phyloP scores from a whole-genome alignment of 1,140 invertebrate genomes.

The Drosophila carrolli region DNA sequence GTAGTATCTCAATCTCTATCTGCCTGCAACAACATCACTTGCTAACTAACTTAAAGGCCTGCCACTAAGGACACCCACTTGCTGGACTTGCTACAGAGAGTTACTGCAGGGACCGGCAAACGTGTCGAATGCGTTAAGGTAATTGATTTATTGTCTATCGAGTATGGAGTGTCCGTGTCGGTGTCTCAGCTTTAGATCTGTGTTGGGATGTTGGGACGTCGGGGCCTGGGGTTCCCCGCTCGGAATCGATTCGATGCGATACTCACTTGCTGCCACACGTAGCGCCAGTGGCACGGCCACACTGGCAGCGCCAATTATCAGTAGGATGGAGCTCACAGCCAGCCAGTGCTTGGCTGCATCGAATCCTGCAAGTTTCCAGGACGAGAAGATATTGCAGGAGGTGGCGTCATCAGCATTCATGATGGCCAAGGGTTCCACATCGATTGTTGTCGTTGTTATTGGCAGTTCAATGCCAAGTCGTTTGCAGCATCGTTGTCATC shows the following conservation, averaged over 20 bases:
- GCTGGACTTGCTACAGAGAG: conserved; percentile 1
- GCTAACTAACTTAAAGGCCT: conserved; percentile 58
- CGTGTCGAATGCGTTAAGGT: conserved; percentile 78
- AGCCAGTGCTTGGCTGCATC: conserved; percentile 88
- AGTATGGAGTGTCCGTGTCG: conserved; percentile 18
- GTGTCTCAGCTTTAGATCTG: conserved; percentile 4
- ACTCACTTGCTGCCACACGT: conserved; percentile 87
- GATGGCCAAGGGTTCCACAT: conserved; percentile 53
- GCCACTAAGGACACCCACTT: conserved; percentile 38
- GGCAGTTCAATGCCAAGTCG: conserved; percentile 78
- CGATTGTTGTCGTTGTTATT: conserved; percentile 70
- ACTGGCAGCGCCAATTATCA: conserved; percentile 88
- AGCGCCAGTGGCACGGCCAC: conserved; percentile 88
- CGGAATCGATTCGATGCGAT: conserved; percentile 22
- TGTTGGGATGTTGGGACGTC: neutral
- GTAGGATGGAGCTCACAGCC: conserved; percentile 87
- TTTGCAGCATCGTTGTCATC: conserved; percentile 52
- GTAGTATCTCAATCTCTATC: neutral
- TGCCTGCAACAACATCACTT: conserved; percentile 25
- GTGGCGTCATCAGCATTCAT: conserved; percentile 64
- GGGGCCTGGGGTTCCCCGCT: neutral
- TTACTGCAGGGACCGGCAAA: conserved; percentile 2
- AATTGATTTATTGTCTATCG: conserved; percentile 81
- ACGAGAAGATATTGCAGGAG: conserved; percentile 2
- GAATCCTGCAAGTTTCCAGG: conserved; percentile 80